Evolutionary conservation across 2,888 invertebrate genomes (phyloP), one percentile per base, ranked within the genome.

Genomic region (Nomada ruficornis): DNA sequence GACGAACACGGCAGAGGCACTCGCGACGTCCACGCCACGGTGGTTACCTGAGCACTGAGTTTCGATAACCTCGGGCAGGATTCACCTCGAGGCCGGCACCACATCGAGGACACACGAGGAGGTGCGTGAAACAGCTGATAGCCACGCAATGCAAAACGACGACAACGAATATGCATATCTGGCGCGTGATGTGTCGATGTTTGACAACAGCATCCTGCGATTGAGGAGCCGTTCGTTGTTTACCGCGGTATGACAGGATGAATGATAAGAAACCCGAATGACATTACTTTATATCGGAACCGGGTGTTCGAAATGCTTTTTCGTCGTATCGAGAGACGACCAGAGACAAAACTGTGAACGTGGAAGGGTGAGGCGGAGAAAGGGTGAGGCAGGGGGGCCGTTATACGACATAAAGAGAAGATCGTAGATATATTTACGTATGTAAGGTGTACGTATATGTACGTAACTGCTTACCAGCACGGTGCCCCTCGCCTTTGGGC

Each of bases 401-500:
- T 80, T 80, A 87, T 74, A 82, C 71, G 85, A 81, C 76, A 64
- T 79, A 86, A 82, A 82, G 84, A 84, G 83, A 77, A 82, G 82
- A 81, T 77, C 85, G 84, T 85, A 77, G 80, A 80, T 79, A 84
- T 75, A 83, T 83, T 83, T 80, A 83, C 75, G 80, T 80, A 74
- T 70, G 73, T 77, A 83, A 77, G 79, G 67, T 73, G 78, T 77
- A 80, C 64, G 74, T 80, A 79, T 85, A 85, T 72, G 85, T 82
- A 84, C 86, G 87, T 85, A 88, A 86, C 89, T 85, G 85, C 65
- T 81, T 78, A 83, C 86, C 91, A 88, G 88, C 87, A 88, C 89
- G 88, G 90, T 90, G 88, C 90, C 90, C 89, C 91, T 91, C 90
- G 91, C 88, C 90, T 90, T 89, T 84, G 86, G 87, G 89, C 90